phyloP scores from a whole-genome alignment of 1,140 invertebrate genomes.

The Trichonephila inaurata region DNA sequence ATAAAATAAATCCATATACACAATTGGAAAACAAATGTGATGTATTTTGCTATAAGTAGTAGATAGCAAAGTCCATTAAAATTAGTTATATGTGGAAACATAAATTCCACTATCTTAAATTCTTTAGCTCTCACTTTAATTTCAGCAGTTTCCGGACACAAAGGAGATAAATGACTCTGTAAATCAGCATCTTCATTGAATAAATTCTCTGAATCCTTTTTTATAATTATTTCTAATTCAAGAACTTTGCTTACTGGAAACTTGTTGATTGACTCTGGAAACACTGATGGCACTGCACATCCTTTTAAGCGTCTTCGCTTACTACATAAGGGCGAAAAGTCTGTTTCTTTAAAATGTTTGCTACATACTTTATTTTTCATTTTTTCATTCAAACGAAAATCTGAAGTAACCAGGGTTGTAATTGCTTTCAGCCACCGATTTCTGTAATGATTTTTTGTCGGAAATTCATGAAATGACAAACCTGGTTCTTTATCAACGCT shows the following conservation, averaged over 20 bases:
- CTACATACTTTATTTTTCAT: slow-evolving; percentile 4
- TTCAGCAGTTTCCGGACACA: not conserved
- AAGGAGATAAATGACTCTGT: not conserved
- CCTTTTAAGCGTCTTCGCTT: slow-evolving; percentile 3
- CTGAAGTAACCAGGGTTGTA: not conserved
- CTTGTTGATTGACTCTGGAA: not conserved
- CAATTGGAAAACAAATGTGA: too few relatives aligned
- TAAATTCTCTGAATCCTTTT: not conserved
- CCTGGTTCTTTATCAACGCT: slow-evolving; percentile 12
- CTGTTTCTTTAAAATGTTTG: slow-evolving; percentile 23
- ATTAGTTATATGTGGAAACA: too few relatives aligned
- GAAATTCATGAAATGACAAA: slow-evolving; percentile 32
- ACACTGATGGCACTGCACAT: slow-evolving; percentile 5
- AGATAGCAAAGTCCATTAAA: too few relatives aligned
- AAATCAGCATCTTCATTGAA: not conserved
- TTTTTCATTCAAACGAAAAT: not conserved
- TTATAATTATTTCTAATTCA: slow-evolving; percentile 6
- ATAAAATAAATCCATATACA: too few relatives aligned
- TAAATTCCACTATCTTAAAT: too few relatives aligned
- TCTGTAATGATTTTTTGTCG: not conserved
- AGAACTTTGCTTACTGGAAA: not conserved
- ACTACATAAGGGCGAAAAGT: slow-evolving; percentile 4
- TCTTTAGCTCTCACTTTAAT: not conserved
- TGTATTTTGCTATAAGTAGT: too few relatives aligned
- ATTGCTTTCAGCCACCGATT: not conserved